These are phyloP conservation scores for Pseudomyrmex dendroicus DNA, from an alignment of 1,140 invertebrate genomes.

Conservation along the genomic window DNA sequence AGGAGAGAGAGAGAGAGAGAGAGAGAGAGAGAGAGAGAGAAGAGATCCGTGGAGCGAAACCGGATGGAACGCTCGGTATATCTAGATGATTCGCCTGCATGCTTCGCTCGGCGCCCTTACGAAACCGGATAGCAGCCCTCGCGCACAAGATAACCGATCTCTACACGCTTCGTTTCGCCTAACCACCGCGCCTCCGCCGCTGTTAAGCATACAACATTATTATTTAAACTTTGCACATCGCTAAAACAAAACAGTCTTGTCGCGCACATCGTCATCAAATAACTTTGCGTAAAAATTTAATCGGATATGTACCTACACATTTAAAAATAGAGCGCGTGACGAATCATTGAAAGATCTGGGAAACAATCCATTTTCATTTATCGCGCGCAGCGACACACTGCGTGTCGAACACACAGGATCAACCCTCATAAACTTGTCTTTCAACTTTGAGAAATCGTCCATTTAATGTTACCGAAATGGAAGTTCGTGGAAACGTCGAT, in stretches of 20 bases:
- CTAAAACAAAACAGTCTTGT: too few relatives aligned
- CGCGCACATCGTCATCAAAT: too few relatives aligned
- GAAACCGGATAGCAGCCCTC: constrained; percentile 73
- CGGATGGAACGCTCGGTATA: constrained; percentile 62
- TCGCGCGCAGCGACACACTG: not conserved
- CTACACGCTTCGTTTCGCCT: constrained; percentile 60
- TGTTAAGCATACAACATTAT: constrained; percentile 39
- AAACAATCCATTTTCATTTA: not conserved
- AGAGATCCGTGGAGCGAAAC: constrained; percentile 56
- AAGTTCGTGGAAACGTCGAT: not conserved
- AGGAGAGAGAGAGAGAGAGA: not conserved
- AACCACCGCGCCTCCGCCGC: constrained; percentile 18
- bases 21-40: constrained; percentile 15
- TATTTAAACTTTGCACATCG: not conserved
- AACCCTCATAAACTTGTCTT: not conserved
- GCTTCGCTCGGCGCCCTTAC: constrained; percentile 68
- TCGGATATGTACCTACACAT: not conserved
- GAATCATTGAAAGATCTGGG: too few relatives aligned
- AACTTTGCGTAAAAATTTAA: not conserved
- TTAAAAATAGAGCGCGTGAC: too few relatives aligned
- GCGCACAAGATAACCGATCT: constrained; percentile 66
- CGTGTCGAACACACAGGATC: not conserved
- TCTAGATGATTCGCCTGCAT: constrained; percentile 64
- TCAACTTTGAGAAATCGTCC: not conserved
- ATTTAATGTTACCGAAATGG: constrained; percentile 1